Base-by-base conservation (phyloP, 2,797 vertebrate genomes). In the Platalea minor region DNA sequence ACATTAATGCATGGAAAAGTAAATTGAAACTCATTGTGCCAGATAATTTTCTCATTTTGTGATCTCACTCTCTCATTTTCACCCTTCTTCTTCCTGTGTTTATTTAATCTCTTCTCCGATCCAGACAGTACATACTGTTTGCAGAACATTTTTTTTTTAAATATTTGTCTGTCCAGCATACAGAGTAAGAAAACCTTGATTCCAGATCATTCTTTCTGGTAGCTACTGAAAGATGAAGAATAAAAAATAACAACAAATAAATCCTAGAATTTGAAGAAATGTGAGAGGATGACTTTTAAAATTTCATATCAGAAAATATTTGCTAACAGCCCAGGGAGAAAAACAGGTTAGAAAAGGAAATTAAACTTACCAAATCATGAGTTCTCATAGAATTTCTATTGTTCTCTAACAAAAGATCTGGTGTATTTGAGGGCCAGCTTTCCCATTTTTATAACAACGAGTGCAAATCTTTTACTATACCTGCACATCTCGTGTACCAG, bases 1-100 rank as follows among this genome's bases (percentile, higher is more conserved):
- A 45, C 39, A 60, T 86, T 79, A 84, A 86, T 48, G 63, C 45
- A 88, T 13, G 17, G 61, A 76, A 84, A 95, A 88, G 16, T 90
- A 76, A 91, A 92, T 78, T 86, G 51, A 93, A 93, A 70, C n/a
- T 75, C 43, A 78, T 84, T 61, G 35, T 93, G 43, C 46, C 76
- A 86, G 69, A 86, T 56, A 80, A 80, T 95, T 91, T 86, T 79
- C 51, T 84, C n/a, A 82, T 94, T 88, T 85, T 93, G 53, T 75
- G 48, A 80, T 88, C 45, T 85, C 74, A 41, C 10, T 73, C 33
- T 26, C 21, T 89, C 50, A 93, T 93, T 96, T 85, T 89, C n/a
- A 72, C 33, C 17, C 23, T 80, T 75, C 53, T 72, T 86, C 46
- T 54, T 76, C 31, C 16, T 70, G 13, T 76, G 51, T 85, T 96